Conservation (phyloP, 2,888 invertebrate genomes). For the Caenorhabditis uteleia region DNA sequence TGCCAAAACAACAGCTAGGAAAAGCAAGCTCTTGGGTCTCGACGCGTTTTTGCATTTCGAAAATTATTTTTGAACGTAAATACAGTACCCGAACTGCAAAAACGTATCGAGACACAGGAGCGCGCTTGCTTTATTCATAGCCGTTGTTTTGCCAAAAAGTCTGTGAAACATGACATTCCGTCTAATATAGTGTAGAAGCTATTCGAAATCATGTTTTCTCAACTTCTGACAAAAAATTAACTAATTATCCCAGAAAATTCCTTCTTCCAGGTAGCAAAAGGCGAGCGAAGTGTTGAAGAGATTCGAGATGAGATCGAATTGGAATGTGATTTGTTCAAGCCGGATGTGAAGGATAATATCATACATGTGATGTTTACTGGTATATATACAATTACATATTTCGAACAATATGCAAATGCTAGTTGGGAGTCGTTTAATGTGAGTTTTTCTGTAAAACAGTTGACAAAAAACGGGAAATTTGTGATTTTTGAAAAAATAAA, state of each 20-base stretch:
- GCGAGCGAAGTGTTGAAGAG: conserved; percentile 46
- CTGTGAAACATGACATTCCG: too few relatives aligned
- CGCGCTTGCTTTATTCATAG: too few relatives aligned
- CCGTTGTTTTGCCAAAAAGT: too few relatives aligned
- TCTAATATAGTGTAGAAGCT: too few relatives aligned
- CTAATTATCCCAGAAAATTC: background rate
- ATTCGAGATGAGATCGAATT: conserved; percentile 55
- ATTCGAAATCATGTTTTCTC: too few relatives aligned
- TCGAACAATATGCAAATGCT: conserved; percentile 57
- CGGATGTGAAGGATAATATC: conserved; percentile 38
- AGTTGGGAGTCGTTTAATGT: conserved; percentile 44
- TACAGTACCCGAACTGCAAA: too few relatives aligned
- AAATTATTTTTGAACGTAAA: too few relatives aligned
- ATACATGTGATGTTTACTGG: conserved; percentile 52
- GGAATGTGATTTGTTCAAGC: conserved; percentile 43
- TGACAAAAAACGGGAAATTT: background rate
- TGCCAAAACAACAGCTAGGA: too few relatives aligned
- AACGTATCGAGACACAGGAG: too few relatives aligned
- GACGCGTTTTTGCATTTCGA: too few relatives aligned
- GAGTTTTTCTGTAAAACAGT: conserved; percentile 8
- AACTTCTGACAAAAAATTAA: too few relatives aligned
- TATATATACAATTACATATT: conserved; percentile 41
- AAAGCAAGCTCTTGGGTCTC: too few relatives aligned
- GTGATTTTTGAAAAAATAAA: conserved; percentile 7
- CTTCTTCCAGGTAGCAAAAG: conserved; percentile 50